Evolutionary conservation across 2,113 vertebrate species (phyloP).

Genomic region (Gallinago media): DNA sequence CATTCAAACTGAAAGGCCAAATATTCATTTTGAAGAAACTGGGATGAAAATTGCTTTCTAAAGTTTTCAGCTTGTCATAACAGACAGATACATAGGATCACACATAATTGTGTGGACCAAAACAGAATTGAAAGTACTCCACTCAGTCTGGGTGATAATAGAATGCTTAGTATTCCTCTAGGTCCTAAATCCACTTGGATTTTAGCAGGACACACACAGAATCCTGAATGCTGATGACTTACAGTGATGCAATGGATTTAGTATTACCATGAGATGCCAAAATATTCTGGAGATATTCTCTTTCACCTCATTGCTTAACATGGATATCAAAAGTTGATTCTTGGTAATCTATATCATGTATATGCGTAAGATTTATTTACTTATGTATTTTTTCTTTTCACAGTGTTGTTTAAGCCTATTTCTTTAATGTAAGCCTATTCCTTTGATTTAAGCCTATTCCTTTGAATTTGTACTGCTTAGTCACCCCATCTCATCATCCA

Average conservation of each 20-base stretch:
- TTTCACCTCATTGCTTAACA: neutral
- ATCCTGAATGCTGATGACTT: neutral
- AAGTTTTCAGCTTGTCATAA: neutral
- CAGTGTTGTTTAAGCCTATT: neutral
- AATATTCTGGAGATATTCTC: neutral
- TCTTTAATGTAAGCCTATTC: neutral
- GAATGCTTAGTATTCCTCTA: neutral
- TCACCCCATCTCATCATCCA: neutral
- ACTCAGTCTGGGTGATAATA: neutral
- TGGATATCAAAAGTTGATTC: neutral
- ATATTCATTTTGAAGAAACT: neutral
- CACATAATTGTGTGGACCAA: neutral
- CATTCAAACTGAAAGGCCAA: neutral
- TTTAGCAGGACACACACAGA: neutral
- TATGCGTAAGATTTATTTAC: neutral
- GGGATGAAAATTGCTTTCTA: neutral
- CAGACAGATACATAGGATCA: neutral
- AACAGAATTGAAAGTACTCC: neutral
- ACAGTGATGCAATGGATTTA: neutral
- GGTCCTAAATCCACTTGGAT: neutral
- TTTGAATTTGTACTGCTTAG: neutral
- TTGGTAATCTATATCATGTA: neutral
- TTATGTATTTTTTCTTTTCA: rapidly evolving
- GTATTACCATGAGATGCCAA: neutral
- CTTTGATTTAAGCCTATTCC: neutral